Conservation (phyloP, 2,888 invertebrate genomes). For the Bombylius discolor region DNA sequence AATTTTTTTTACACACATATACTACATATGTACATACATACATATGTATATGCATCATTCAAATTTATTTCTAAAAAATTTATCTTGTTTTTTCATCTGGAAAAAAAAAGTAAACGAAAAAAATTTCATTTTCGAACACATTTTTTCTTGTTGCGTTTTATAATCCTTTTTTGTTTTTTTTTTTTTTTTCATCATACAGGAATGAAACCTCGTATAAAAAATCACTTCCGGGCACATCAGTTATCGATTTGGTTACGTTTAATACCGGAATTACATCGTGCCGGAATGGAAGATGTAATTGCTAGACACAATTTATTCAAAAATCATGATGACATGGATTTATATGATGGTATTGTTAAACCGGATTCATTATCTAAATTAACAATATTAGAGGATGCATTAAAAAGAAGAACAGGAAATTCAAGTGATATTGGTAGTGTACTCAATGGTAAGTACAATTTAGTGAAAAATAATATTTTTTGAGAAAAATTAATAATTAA, state of each 20-base stretch:
- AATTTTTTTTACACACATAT: no score
- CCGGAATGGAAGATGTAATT: slow-evolving; percentile 80
- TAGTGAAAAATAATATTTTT: no score
- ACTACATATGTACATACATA: no score
- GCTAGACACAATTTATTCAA: slow-evolving; percentile 79
- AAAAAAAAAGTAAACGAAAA: no score
- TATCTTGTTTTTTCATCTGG: no score
- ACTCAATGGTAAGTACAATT: slow-evolving; percentile 26
- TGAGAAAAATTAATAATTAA: no score
- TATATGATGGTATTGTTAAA: slow-evolving; percentile 80
- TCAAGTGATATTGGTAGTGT: slow-evolving; percentile 19
- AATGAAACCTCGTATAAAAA: slow-evolving; percentile 78
- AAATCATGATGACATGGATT: slow-evolving; percentile 74
- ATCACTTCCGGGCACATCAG: slow-evolving; percentile 90
- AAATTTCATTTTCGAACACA: no score
- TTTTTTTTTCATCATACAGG: slow-evolving; percentile 41
- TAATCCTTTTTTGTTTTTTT: slow-evolving; percentile 2
- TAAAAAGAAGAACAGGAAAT: slow-evolving; percentile 41
- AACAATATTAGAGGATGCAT: slow-evolving; percentile 37
- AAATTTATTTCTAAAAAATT: no score
- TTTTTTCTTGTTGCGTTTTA: no score
- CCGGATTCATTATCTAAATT: slow-evolving; percentile 66
- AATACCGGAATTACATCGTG: slow-evolving; percentile 78
- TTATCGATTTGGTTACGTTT: slow-evolving; percentile 89
- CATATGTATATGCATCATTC: no score